Evolutionary conservation across 2,888 invertebrate species (phyloP).

Genomic region (Mechanitis messenoides): DNA sequence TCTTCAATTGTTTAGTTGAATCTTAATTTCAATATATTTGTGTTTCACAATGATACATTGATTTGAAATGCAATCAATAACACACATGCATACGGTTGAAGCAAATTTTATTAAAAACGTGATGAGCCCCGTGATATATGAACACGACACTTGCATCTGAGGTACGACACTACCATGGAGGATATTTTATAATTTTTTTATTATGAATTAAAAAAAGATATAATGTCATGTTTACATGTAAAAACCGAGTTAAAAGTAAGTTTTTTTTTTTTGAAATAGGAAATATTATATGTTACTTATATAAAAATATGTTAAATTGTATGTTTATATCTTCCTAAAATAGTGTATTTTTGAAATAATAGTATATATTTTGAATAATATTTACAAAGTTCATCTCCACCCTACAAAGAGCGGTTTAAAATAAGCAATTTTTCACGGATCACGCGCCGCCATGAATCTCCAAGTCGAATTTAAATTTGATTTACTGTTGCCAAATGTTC

Average conservation of each 20-base stretch:
- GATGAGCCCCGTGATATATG: slow-evolving; percentile 69
- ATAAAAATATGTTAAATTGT: no score
- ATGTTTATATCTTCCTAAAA: no score
- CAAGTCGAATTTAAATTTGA: slow-evolving; percentile 54
- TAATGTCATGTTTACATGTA: background rate
- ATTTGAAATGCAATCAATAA: slow-evolving; percentile 4
- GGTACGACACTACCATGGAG: slow-evolving; percentile 8
- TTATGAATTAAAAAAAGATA: background rate
- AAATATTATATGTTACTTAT: no score
- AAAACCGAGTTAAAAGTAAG: no score
- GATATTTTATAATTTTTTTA: no score
- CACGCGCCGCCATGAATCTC: slow-evolving; percentile 48
- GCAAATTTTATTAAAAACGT: slow-evolving; percentile 66
- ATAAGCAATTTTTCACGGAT: slow-evolving; percentile 68
- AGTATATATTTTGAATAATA: background rate
- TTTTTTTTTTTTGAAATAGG: no score
- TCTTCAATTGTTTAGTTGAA: no score
- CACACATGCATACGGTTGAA: slow-evolving; percentile 29
- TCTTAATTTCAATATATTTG: background rate
- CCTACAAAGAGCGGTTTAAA: slow-evolving; percentile 52
- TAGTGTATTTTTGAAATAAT: no score
- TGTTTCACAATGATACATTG: slow-evolving; percentile 10
- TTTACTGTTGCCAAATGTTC: slow-evolving; percentile 60
- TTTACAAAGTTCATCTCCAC: slow-evolving; percentile 28
- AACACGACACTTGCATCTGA: slow-evolving; percentile 33